Evolutionary conservation across 2,113 vertebrate species (phyloP), one percentile per base, ranked within the genome.

Genomic region (Halcyon malimbica): DNA sequence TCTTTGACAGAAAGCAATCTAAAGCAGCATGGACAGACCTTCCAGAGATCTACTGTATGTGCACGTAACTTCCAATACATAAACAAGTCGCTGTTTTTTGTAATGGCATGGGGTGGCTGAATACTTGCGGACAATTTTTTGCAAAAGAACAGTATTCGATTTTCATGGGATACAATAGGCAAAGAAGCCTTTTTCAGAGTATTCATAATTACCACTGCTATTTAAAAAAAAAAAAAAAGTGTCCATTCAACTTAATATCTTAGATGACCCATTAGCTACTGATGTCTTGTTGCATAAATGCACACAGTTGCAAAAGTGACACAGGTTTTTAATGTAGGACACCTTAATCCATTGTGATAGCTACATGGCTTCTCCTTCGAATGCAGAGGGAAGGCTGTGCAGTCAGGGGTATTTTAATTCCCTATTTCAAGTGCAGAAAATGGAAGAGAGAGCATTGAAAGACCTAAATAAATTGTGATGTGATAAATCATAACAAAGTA

Each of bases 231-330:
- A 51, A 51, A 51, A 51, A 97, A 96, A 97, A 97, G 91, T 97
- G 97, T 97, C 98, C 94, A 74, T 96, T 97, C 97, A 90, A 75
- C 68, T 97, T 78, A 97, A 41, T 83, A 90, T 97, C 94, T 96
- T 39, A 76, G 87, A 78, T 74, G 77, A 96, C 64, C 94, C 97
- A 95, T 97, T 97, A 97, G 96, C 90, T 95, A 82, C 96, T 86
- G 95, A 93, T 98, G 98, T 97, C 97, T 96, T 94, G 88, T 91
- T 98, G 96, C 90, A 96, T 97, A 97, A 97, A 96, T 92, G 91
- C 90, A 92, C 85, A 70, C 50, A 78, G 92, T 95, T 94, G 91
- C 91, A 95, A 87, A 96, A 96, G 87, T 92, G 96, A 96, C 97
- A 96, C 67, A 89, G 92, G 63, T 92, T 96, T 97, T 97, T 96